Percentiles rank a stretch among this genome's conserved stretches.
Conservation (phyloP, 2,797 vertebrate genomes). For the Trichosurus vulpecula region DNA sequence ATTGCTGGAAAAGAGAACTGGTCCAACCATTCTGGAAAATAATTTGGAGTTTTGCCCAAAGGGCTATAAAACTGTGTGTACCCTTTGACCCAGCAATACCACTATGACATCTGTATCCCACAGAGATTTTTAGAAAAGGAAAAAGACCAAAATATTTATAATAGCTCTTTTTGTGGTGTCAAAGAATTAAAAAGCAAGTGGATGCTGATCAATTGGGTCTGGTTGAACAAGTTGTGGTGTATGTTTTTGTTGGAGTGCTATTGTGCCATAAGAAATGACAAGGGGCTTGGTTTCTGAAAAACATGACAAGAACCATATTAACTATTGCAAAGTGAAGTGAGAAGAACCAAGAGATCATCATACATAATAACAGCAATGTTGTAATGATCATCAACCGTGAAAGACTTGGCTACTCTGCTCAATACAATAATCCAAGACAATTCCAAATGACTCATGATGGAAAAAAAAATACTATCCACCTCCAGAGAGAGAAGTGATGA, state of each 20-base stretch:
- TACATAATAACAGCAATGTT: neutral
- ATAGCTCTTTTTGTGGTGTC: neutral
- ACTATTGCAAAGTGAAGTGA: neutral
- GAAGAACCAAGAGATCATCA: neutral
- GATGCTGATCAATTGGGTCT: neutral
- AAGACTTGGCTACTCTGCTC: neutral
- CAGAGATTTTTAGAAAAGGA: neutral
- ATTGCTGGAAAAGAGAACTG: neutral
- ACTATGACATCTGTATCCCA: neutral
- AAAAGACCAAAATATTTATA: neutral
- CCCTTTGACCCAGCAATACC: neutral
- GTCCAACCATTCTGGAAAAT: neutral
- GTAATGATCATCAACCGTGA: neutral
- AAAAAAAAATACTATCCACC: neutral
- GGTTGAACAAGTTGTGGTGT: neutral
- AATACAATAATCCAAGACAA: neutral
- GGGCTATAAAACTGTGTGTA: neutral
- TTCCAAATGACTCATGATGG: neutral
- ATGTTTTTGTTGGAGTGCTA: neutral
- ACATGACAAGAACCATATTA: neutral
- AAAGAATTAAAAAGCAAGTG: neutral
- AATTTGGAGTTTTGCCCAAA: neutral
- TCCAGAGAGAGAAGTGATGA: neutral
- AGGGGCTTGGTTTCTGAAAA: neutral
- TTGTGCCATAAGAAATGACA: neutral